phyloP scores from a whole-genome alignment of 2,888 invertebrate species.

The Amitus sp. region DNA sequence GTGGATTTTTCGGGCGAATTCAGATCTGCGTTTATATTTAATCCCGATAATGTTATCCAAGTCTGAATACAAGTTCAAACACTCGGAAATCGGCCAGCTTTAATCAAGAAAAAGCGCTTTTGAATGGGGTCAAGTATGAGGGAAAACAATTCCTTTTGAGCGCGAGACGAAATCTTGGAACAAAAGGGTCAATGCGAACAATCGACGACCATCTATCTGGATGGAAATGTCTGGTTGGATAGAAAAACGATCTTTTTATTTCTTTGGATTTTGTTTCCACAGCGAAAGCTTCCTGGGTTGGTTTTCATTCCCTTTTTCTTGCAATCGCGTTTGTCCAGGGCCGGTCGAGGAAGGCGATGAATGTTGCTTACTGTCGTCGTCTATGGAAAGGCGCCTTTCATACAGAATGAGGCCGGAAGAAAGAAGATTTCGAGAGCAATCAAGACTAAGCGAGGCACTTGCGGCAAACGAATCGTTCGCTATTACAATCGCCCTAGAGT shows the following conservation, averaged over 20 bases:
- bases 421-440: constrained; percentile 38
- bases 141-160: constrained; percentile 20
- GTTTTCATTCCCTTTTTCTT: constrained; percentile 13
- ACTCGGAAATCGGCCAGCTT: too few relatives aligned
- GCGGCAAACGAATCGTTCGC: constrained; percentile 19
- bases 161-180: constrained; percentile 32
- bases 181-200: constrained; percentile 37
- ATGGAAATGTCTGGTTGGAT: constrained; percentile 37
- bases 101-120: constrained; percentile 26
- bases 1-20: too few relatives aligned
- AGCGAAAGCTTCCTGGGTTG: constrained; percentile 28
- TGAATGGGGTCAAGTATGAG: constrained; percentile 28
- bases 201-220: constrained; percentile 39
- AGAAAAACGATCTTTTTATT: constrained; percentile 34
- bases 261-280: constrained; percentile 35
- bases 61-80: too few relatives aligned
- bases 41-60: too few relatives aligned
- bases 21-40: too few relatives aligned
- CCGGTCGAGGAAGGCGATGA: constrained; percentile 33
- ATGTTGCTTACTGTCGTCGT: constrained; percentile 30
- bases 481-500: too few relatives aligned
- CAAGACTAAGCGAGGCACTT: constrained; percentile 34
- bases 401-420: constrained; percentile 27
- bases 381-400: constrained; percentile 36
- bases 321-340: constrained; percentile 33